A percentile compares a stretch with the other conserved stretches of the same genome.
Evolutionary conservation across 2,888 invertebrate species (phyloP).

Genomic region (Aleiodes leptofemur): DNA sequence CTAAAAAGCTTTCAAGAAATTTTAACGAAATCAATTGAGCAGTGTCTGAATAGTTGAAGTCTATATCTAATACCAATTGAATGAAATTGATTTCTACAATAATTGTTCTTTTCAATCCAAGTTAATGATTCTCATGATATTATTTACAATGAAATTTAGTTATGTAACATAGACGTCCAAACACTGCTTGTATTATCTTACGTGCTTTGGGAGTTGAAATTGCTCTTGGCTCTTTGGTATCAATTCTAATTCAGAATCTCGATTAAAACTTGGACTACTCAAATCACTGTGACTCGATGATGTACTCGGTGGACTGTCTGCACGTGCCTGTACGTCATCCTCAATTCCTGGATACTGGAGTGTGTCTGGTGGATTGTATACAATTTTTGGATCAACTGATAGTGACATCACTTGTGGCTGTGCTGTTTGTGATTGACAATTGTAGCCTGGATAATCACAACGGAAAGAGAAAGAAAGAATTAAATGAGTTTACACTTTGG

Average conservation of each 20-base stretch:
- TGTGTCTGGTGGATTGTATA: slow-evolving; percentile 94
- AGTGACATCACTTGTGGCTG: slow-evolving; percentile 80
- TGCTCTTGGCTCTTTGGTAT: slow-evolving; percentile 75
- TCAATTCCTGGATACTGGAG: slow-evolving; percentile 88
- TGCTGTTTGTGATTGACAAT: slow-evolving; percentile 74
- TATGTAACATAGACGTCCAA: slow-evolving; percentile 25
- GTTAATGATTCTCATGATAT: slow-evolving; percentile 24
- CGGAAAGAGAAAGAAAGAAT: not conserved
- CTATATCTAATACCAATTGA: slow-evolving; percentile 28
- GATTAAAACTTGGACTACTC: slow-evolving; percentile 83
- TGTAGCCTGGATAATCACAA: slow-evolving; percentile 66
- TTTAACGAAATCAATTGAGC: slow-evolving; percentile 26
- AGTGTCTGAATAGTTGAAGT: slow-evolving; percentile 47
- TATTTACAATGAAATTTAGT: slow-evolving; percentile 32
- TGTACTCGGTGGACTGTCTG: slow-evolving; percentile 85
- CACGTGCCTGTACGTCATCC: slow-evolving; percentile 74
- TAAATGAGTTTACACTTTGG: not conserved
- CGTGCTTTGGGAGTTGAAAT: slow-evolving; percentile 64
- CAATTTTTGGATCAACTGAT: slow-evolving; percentile 80
- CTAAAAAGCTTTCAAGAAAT: slow-evolving; percentile 9
- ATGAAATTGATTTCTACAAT: slow-evolving; percentile 15
- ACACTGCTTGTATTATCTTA: slow-evolving; percentile 56
- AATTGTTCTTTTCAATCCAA: too few relatives aligned
- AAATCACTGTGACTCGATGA: slow-evolving; percentile 84
- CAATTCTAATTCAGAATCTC: slow-evolving; percentile 82